Percentiles rank a stretch among this genome's conserved stretches.
Evolutionary conservation across 2,888 invertebrate species (phyloP).

Genomic region (Rhogogaster chlorosoma): DNA sequence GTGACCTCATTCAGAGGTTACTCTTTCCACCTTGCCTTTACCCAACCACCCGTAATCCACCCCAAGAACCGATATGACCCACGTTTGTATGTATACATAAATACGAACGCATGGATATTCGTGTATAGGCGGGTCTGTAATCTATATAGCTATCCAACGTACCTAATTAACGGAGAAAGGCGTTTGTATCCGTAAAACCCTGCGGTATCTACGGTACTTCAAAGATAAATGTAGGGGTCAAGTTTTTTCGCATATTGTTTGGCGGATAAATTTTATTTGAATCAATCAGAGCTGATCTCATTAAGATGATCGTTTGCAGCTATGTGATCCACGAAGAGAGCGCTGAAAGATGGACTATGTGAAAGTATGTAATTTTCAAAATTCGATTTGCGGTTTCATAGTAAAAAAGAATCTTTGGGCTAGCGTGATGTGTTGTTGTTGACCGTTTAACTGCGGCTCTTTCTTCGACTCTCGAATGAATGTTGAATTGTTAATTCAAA

Average conservation of each 20-base stretch:
- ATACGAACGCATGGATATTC: background rate
- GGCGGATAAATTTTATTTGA: background rate
- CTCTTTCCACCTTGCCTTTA: background rate
- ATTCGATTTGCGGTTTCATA: background rate
- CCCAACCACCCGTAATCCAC: conserved; percentile 2
- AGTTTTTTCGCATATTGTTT: background rate
- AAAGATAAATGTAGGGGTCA: background rate
- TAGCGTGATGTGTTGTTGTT: background rate
- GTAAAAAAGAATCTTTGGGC: background rate
- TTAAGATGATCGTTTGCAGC: background rate
- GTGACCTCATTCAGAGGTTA: conserved; percentile 48
- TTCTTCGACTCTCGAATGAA: background rate
- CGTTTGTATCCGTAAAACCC: conserved; percentile 19
- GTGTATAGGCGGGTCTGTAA: background rate
- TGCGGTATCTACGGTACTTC: background rate
- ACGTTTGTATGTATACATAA: background rate
- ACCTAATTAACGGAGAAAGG: conserved; percentile 48
- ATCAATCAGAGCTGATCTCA: conserved; percentile 8
- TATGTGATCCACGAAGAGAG: background rate
- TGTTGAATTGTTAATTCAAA: background rate
- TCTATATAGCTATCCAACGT: background rate
- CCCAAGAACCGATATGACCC: background rate
- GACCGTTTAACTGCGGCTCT: background rate
- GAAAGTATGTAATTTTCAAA: background rate
- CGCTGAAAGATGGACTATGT: background rate